Conservation (phyloP, 1,140 invertebrate genomes). For the Aleiodes sp. region DNA sequence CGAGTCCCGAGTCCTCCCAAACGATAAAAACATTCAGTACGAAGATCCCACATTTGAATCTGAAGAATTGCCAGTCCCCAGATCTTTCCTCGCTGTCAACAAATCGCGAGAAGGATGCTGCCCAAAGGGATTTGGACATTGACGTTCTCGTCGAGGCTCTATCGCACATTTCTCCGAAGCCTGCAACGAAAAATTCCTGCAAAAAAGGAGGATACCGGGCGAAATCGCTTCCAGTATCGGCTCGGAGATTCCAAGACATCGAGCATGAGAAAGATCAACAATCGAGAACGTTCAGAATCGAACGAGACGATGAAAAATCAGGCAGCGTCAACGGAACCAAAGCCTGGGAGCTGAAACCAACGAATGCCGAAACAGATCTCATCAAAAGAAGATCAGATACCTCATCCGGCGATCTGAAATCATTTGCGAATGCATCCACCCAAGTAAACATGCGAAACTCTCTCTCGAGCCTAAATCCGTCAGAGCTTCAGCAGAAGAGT, state of each 20-base stretch:
- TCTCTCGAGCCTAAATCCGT: background rate
- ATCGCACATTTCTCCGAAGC: background rate
- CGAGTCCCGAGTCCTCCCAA: too few species aligned
- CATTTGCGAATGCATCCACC: background rate
- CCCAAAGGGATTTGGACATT: background rate
- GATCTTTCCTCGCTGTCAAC: background rate
- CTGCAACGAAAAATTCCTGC: background rate
- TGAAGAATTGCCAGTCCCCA: background rate
- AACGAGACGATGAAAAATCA: background rate
- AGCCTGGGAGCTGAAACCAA: background rate
- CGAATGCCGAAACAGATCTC: background rate
- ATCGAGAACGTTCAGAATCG: background rate
- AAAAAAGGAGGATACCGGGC: background rate
- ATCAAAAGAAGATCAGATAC: background rate
- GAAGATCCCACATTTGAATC: background rate
- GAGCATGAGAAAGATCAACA: background rate
- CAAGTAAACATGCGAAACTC: slow-evolving; percentile 16
- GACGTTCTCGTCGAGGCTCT: background rate
- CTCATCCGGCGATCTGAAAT: background rate
- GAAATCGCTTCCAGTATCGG: background rate
- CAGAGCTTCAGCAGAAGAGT: slow-evolving; percentile 34
- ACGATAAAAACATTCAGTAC: background rate
- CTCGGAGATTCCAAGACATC: background rate
- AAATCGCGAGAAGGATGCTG: background rate
- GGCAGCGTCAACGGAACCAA: background rate